Conservation (phyloP, 2,888 invertebrate genomes). For the Nephrotoma appendiculata region DNA sequence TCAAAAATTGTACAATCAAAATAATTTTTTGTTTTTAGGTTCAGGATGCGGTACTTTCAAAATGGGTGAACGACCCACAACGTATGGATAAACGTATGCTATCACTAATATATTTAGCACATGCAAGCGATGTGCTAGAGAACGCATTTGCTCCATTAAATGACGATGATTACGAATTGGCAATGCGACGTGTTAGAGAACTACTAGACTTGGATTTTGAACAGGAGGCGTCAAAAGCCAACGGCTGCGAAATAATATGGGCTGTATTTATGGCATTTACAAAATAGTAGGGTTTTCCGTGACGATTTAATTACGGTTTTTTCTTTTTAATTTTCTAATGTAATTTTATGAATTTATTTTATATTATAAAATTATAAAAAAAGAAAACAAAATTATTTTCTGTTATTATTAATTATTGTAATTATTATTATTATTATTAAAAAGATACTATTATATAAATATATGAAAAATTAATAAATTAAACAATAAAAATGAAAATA, state of each 20-base stretch:
- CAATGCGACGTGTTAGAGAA: conserved; percentile 92
- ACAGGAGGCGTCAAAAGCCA: conserved; percentile 82
- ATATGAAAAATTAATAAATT: not conserved
- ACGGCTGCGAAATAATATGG: conserved; percentile 92
- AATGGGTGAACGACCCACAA: conserved; percentile 95
- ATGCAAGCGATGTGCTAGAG: conserved; percentile 96
- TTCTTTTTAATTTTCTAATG: not conserved
- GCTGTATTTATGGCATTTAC: conserved; percentile 97
- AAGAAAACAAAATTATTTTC: not conserved
- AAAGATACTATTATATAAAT: not conserved
- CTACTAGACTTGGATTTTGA: conserved; percentile 95
- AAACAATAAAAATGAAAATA: not conserved
- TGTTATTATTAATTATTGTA: not conserved
- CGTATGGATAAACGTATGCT: conserved; percentile 93
- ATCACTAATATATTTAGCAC: conserved; percentile 87
- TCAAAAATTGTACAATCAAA: not conserved
- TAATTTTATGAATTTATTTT: not conserved
- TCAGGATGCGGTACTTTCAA: conserved; percentile 90
- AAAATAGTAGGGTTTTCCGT: conserved; percentile 45
- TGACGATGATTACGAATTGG: conserved; percentile 95
- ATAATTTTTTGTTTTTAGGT: conserved; percentile 43
- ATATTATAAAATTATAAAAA: not conserved
- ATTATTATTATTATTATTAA: not conserved
- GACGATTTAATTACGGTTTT: not conserved
- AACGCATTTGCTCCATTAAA: conserved; percentile 97